Percentiles rank a stretch among this genome's conserved stretches.
Evolutionary conservation across 2,888 invertebrate species (phyloP).

Genomic region (Netelia inedita): DNA sequence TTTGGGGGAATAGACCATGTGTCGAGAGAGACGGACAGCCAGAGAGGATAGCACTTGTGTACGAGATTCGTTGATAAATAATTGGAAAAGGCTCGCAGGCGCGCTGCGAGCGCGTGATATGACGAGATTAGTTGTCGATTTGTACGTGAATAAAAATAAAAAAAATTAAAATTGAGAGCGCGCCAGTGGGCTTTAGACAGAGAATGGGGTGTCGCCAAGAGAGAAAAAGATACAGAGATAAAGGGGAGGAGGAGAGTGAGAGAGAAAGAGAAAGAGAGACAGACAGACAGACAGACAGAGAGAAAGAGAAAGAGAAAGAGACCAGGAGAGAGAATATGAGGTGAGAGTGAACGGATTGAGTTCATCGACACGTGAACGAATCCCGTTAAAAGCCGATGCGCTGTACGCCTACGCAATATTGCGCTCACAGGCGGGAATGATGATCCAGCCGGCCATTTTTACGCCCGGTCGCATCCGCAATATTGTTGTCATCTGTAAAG

Average conservation of each 20-base stretch:
- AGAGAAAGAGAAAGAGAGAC: conserved; percentile 9
- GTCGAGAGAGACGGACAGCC: conserved; percentile 28
- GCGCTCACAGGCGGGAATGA: conserved; percentile 61
- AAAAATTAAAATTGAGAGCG: too few species aligned
- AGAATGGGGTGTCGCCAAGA: conserved; percentile 27
- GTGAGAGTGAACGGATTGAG: conserved; percentile 24
- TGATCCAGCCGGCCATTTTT: conserved; percentile 68
- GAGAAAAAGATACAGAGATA: not conserved
- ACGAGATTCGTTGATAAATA: conserved; percentile 50
- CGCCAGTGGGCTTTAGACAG: conserved; percentile 28
- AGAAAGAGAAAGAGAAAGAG: conserved; percentile 3
- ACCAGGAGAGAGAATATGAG: conserved; percentile 34
- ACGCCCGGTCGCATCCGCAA: conserved; percentile 63
- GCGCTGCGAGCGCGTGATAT: conserved; percentile 51
- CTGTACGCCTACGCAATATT: conserved; percentile 62
- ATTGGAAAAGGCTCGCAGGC: conserved; percentile 49
- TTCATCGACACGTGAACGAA: conserved; percentile 54
- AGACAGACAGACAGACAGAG: conserved; percentile 16
- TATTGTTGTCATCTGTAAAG: conserved; percentile 69
- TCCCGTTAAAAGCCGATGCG: conserved; percentile 62
- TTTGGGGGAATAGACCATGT: not conserved
- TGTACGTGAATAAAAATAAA: conserved; percentile 48
- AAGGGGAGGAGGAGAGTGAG: conserved; percentile 13
- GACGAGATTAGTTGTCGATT: conserved; percentile 58
- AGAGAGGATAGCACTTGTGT: not conserved